These are phyloP conservation scores for Aleiodes leptofemur DNA, from an alignment of 2,888 invertebrate genomes.

Conservation along the genomic window DNA sequence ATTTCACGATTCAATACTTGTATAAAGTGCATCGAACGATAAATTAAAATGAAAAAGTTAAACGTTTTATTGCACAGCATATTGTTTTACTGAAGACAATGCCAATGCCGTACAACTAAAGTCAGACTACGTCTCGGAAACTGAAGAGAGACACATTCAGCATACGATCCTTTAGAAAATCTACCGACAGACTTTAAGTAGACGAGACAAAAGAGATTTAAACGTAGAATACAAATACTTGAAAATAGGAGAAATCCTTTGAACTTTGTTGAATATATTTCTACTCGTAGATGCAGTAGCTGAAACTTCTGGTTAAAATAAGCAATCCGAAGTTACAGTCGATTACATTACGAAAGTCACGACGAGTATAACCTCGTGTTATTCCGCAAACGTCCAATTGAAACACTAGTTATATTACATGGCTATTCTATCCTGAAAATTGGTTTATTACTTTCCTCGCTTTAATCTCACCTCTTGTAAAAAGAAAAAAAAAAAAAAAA, in stretches of 20 bases:
- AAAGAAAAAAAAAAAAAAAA: background rate
- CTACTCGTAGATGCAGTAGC: constrained; percentile 11
- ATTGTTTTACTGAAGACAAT: constrained; percentile 15
- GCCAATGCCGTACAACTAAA: constrained; percentile 34
- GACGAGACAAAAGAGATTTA: constrained; percentile 50
- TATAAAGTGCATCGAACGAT: constrained; percentile 13
- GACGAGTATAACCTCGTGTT: constrained; percentile 54
- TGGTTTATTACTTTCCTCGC: constrained; percentile 61
- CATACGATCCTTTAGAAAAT: constrained; percentile 62
- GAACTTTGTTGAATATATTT: constrained; percentile 12
- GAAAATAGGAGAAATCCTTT: constrained; percentile 13
- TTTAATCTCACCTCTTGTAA: constrained; percentile 52
- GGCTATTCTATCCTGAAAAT: constrained; percentile 61
- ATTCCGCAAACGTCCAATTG: constrained; percentile 58
- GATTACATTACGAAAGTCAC: constrained; percentile 47
- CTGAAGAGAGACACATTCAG: constrained; percentile 63
- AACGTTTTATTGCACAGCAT: constrained; percentile 23
- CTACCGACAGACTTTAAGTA: constrained; percentile 22
- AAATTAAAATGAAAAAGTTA: background rate
- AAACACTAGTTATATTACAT: constrained; percentile 57
- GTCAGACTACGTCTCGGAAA: constrained; percentile 38
- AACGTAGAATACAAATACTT: constrained; percentile 39
- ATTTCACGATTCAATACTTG: too few species aligned
- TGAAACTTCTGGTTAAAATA: constrained; percentile 23
- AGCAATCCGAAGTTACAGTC: constrained; percentile 29